Base-by-base conservation (phyloP, 2,888 invertebrate species). In the Parnassius smintheus region DNA sequence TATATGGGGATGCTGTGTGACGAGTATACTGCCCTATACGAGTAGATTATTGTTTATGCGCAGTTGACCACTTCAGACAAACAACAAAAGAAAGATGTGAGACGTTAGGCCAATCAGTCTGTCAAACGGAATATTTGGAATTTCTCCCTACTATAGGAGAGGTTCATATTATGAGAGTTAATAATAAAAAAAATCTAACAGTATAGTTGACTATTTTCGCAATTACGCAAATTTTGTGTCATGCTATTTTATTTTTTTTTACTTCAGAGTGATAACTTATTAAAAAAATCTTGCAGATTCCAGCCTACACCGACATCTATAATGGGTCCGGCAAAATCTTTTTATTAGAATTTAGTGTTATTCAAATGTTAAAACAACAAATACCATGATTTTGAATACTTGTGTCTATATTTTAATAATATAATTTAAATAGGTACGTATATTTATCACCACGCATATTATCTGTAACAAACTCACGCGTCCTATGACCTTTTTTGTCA, bases 401-500 rank as follows among this genome's bases (percentile, higher is more conserved):
- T 59, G 56, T 62, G 42, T 68, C 60, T 67, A 61, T 66, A 49
- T 13, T 49, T 49, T 67, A 61, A 70, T 60, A 67, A 68, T 69
- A 66, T 68, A 58, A 61, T 66, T 67, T 49, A 49, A 49, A 68
- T 67, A 66, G 18, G 18, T 64, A 62, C 66, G 58, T 68, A 68
- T 66, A 70, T 72, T 69, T 66, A 68, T 68, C 59, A n/a, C 25
- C 56, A 60, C 54, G 13, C 45, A 57, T 60, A 59, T 35, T 49
- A 66, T 55, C 54, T 54, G 18, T 48, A 41, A 69, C 68, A 77
- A 78, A 78, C 35, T 77, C 80, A 82, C 81, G 76, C 78, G 79
- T 84, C 78, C 71, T 78, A 68, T 61, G 75, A 75, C 79, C 78
- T 82, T 68, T 69, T 71, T 68, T 67, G 68, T 69, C 69, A 69